Base-by-base conservation (phyloP, 2,888 invertebrate genomes). In the Blastobasis adustella region DNA sequence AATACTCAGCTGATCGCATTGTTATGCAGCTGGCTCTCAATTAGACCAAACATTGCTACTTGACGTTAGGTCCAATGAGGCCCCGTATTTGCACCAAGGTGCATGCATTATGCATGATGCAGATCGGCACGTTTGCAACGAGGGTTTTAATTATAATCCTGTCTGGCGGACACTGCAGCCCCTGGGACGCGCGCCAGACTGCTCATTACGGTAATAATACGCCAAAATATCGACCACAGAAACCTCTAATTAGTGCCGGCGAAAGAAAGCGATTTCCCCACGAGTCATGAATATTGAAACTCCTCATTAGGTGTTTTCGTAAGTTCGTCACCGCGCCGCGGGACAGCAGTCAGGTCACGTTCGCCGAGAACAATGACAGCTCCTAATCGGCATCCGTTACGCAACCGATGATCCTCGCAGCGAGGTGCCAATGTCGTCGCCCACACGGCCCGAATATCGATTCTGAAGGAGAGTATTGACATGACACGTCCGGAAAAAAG, bases 371-470 rank as follows among this genome's bases (percentile, higher is more conserved):
- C 87, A 86, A 85, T 84, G 84, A 75, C 80, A 74, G 68, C 69
- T 75, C 76, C 82, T 85, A 86, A 85, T 82, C 83, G 82, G 73
- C 67, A 65, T 62, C 64, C 62, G 65, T 87, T 83, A 81, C 80
- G 69, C 82, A 82, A 88, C 65, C 71, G 63, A 69, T 71, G 77
- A 81, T 79, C 76, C 71, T 76, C 75, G 72, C 70, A 67, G 62
- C 73, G 79, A 62, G 79, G 71, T 83, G 83, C 83, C 87, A 88
- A 87, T 86, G 86, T 84, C 87, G 76, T 64, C 65, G 67, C 58
- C 62, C 72, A 75, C 79, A 70, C 75, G 71, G 55, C 57, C 69
- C 62, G 87, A 83, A 86, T 87, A 82, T 80, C 81, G 83, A 88
- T 78, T 65, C 64, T 67, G 63, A 64, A 66, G 69, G 67, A 74